Evolutionary conservation across 2,888 invertebrate species (phyloP).

Genomic region (Clepsis dumicolana): DNA sequence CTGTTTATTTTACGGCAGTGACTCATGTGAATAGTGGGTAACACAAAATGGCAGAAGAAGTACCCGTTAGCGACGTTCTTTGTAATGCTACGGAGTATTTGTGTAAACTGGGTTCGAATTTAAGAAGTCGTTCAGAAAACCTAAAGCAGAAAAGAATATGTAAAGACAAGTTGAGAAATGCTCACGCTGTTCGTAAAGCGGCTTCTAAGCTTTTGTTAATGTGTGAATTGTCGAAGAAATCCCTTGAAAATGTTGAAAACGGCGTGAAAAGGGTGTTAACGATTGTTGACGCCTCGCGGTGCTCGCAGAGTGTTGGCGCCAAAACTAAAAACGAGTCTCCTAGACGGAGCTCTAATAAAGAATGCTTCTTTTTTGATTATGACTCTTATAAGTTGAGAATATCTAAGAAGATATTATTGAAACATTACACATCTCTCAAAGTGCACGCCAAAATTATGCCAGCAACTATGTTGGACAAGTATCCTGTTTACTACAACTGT

Average conservation of each 20-base stretch:
- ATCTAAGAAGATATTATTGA: constrained; percentile 64
- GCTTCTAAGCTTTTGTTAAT: constrained; percentile 76
- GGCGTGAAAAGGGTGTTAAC: constrained; percentile 69
- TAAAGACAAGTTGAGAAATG: constrained; percentile 70
- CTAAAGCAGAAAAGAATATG: constrained; percentile 71
- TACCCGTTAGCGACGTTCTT: constrained; percentile 72
- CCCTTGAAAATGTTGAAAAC: constrained; percentile 75
- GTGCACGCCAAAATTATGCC: constrained; percentile 65
- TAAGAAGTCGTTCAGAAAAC: constrained; percentile 71
- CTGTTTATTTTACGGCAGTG: constrained; percentile 24
- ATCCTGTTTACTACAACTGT: constrained; percentile 74
- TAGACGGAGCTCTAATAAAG: constrained; percentile 27
- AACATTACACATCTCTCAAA: constrained; percentile 71
- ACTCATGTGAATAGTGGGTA: constrained; percentile 29
- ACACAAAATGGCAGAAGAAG: constrained; percentile 73
- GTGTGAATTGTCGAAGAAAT: constrained; percentile 80
- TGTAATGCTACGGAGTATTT: constrained; percentile 80
- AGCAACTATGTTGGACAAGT: constrained; percentile 61
- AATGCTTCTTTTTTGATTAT: constrained; percentile 62
- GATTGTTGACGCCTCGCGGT: constrained; percentile 59
- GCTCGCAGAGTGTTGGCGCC: constrained; percentile 55
- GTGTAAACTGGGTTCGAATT: constrained; percentile 76
- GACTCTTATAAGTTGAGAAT: constrained; percentile 66
- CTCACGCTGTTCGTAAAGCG: constrained; percentile 75
- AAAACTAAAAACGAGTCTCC: constrained; percentile 45